phyloP scores from a whole-genome alignment of 2,113 vertebrate species.

The Halichoeres trimaculatus region DNA sequence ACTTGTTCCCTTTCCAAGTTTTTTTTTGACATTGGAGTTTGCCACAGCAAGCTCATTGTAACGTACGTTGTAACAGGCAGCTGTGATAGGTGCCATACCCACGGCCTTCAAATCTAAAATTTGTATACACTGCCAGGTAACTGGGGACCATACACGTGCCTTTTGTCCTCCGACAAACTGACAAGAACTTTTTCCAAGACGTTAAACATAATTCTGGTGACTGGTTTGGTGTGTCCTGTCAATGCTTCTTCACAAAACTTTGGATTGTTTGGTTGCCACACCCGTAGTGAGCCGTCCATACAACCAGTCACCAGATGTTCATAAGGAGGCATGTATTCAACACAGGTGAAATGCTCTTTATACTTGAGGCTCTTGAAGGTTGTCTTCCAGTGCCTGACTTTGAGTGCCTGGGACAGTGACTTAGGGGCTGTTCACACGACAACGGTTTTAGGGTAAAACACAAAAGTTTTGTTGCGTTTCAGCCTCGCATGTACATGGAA shows the following conservation, averaged over 20 bases:
- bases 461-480: too few relatives aligned
- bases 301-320: slow-evolving; percentile 16
- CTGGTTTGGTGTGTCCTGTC: not conserved
- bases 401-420: too few relatives aligned
- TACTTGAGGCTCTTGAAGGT: not conserved
- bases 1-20: slow-evolving; percentile 41
- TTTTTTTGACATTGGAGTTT: slow-evolving; percentile 13
- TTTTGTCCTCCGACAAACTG: slow-evolving; percentile 18
- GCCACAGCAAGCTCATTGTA: slow-evolving; percentile 50
- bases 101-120: not conserved
- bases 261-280: not conserved
- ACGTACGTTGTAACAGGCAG: slow-evolving; percentile 7
- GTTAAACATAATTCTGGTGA: slow-evolving; percentile 7
- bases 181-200: not conserved
- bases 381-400: fast-evolving
- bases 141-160: not conserved
- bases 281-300: slow-evolving; percentile 9
- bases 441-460: too few relatives aligned
- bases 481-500: too few relatives aligned
- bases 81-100: not conserved
- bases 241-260: not conserved
- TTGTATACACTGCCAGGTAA: not conserved
- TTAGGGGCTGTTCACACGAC: too few relatives aligned
- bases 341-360: slow-evolving; percentile 3
- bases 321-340: not conserved